Percentiles rank a stretch among this genome's conserved stretches.
Evolutionary conservation across 2,888 invertebrate genomes (phyloP).

Genomic region (Pherbina coryleti): DNA sequence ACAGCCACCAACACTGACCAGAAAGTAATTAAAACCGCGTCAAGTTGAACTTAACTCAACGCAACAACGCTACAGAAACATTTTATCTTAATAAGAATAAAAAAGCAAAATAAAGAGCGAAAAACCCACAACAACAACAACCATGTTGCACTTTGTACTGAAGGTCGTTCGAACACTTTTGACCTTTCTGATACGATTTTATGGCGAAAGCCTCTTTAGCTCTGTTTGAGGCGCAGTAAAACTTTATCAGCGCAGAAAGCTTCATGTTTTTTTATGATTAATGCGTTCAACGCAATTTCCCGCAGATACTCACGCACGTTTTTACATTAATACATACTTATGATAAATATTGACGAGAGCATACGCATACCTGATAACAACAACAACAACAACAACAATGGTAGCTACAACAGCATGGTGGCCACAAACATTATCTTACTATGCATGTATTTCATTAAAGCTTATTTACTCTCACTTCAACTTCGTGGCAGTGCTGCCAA

Average conservation of each 20-base stretch:
- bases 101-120: background rate
- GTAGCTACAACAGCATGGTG: background rate
- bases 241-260: background rate
- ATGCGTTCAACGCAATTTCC: background rate
- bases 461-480: too few species aligned
- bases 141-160: background rate
- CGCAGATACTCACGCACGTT: background rate
- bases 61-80: background rate
- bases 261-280: background rate
- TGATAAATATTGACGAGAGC: background rate
- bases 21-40: conserved; percentile 11
- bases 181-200: conserved; percentile 7
- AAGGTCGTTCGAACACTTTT: background rate
- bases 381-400: background rate
- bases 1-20: conserved; percentile 67
- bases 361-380: background rate
- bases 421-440: too few species aligned
- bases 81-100: background rate
- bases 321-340: background rate
- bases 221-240: background rate
- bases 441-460: too few species aligned
- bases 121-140: background rate
- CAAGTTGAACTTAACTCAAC: background rate
- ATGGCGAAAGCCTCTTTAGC: background rate
- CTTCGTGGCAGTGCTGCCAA: too few species aligned